Conservation (phyloP, 2,888 invertebrate genomes). For the Agrochola circellaris region DNA sequence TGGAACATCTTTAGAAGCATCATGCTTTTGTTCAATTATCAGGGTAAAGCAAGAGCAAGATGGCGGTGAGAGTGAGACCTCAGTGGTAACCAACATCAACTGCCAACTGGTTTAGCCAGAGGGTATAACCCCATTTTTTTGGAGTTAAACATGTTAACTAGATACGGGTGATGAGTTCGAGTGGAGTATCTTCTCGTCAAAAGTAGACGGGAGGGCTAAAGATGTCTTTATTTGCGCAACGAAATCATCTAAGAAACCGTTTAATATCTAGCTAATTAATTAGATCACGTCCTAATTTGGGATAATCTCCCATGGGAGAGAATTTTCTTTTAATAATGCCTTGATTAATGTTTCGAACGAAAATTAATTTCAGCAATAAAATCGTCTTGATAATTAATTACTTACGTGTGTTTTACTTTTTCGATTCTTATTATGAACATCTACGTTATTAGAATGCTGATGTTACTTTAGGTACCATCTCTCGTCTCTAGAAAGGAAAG, state of each 20-base stretch:
- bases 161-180: background rate
- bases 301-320: slow-evolving; percentile 48
- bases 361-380: slow-evolving; percentile 29
- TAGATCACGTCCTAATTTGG: slow-evolving; percentile 36
- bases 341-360: slow-evolving; percentile 31
- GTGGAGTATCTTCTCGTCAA: background rate
- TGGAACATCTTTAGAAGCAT: slow-evolving; percentile 15
- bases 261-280: slow-evolving; percentile 20
- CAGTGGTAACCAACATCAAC: background rate
- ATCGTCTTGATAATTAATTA: slow-evolving; percentile 13
- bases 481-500: slow-evolving; percentile 10
- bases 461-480: background rate
- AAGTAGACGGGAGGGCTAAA: background rate
- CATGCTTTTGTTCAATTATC: slow-evolving; percentile 11
- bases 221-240: background rate
- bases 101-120: background rate
- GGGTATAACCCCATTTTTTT: background rate
- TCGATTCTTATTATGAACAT: background rate
- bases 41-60: background rate
- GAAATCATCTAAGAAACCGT: slow-evolving; percentile 9
- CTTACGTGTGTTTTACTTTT: background rate
- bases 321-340: slow-evolving; percentile 34
- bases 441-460: background rate
- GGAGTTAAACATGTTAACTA: background rate
- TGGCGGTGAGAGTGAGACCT: background rate